Evolutionary conservation across 2,797 vertebrate genomes (phyloP).

Genomic region (Acrossocheilus wenchowensis): DNA sequence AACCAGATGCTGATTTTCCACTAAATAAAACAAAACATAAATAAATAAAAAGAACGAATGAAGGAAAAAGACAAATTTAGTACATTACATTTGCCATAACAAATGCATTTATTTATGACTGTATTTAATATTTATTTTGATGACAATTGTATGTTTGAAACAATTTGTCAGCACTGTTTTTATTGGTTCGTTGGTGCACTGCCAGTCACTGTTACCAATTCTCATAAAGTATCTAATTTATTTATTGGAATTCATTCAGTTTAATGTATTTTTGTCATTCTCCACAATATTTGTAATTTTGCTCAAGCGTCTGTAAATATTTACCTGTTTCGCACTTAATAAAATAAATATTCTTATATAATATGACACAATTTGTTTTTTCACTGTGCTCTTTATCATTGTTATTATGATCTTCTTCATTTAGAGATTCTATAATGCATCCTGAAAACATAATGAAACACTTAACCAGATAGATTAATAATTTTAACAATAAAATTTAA

Average conservation of each 20-base stretch:
- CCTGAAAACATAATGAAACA: neutral
- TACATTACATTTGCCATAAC: conserved; percentile 61
- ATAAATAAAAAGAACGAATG: neutral
- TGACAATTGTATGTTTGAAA: conserved; percentile 67
- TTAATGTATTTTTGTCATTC: conserved; percentile 68
- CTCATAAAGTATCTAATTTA: conserved; percentile 79
- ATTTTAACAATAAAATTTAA: neutral
- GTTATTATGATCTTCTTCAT: neutral
- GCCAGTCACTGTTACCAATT: conserved; percentile 71
- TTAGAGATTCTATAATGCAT: neutral
- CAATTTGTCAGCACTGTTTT: conserved; percentile 72
- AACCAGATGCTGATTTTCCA: conserved; percentile 44
- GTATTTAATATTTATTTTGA: conserved; percentile 89
- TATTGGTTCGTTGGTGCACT: conserved; percentile 66
- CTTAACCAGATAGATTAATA: neutral
- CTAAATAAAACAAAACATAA: conserved; percentile 59
- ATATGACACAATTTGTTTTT: conserved; percentile 74
- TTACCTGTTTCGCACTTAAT: conserved; percentile 84
- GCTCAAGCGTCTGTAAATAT: conserved; percentile 78
- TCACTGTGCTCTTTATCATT: neutral
- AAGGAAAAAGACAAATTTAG: conserved; percentile 38
- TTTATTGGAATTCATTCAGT: conserved; percentile 80
- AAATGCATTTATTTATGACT: conserved; percentile 81
- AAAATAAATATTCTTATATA: conserved; percentile 88
- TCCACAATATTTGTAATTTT: conserved; percentile 70